Percentiles rank a stretch among this genome's conserved stretches.
Evolutionary conservation across 30 jellyfish, hydroid and myxozoan species (phyloP).

Genomic region (Mastigias papua): DNA sequence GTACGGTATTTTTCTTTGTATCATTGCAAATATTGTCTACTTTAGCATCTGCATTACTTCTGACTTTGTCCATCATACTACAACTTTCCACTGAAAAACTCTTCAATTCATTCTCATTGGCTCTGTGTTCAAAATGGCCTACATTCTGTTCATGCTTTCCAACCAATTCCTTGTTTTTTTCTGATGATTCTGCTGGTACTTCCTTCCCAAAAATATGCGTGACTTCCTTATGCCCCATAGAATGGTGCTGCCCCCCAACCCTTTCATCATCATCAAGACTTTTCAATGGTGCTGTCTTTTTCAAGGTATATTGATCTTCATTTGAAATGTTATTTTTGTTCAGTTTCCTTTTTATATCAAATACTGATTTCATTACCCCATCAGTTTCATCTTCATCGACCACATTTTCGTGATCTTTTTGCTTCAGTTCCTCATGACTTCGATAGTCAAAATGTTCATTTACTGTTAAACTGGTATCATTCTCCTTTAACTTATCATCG

Average conservation of each 20-base stretch:
- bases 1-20: not conserved
- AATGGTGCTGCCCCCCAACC: no score
- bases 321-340: not conserved
- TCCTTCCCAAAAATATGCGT: not conserved
- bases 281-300: not conserved
- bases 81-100: not conserved
- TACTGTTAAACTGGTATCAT: not conserved
- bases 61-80: not conserved
- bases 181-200: not conserved
- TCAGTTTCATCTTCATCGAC: not conserved
- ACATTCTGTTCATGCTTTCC: not conserved
- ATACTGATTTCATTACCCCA: not conserved
- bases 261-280: not conserved
- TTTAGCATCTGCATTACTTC: not conserved
- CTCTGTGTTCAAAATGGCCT: not conserved
- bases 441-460: slow-evolving; percentile 13
- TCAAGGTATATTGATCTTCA: no score
- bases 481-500: not conserved
- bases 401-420: not conserved
- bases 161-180: not conserved
- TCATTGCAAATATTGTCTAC: not conserved
- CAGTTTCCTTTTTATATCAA: slow-evolving; percentile 4
- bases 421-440: slow-evolving; percentile 12
- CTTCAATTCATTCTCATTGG: not conserved
- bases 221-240: not conserved